A percentile compares a stretch with the other conserved stretches of the same genome.
These are phyloP conservation scores for Trogon surrucura DNA, from an alignment of 2,113 vertebrate species.

Conservation along the genomic window DNA sequence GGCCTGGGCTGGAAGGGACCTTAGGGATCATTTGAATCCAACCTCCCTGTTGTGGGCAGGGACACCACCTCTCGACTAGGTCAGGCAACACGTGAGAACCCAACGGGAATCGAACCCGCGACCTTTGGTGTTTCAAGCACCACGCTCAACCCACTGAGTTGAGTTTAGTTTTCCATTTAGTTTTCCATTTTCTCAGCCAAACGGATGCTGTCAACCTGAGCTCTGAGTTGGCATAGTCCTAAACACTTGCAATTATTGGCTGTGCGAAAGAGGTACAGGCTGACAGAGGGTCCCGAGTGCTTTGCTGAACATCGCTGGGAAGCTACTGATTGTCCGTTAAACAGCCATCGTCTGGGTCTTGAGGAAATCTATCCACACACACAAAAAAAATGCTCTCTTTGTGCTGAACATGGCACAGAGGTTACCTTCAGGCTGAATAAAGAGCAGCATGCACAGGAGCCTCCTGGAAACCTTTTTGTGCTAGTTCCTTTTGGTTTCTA, in stretches of 20 bases:
- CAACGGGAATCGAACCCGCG: no score
- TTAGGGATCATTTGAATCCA: no score
- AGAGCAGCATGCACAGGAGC: neutral
- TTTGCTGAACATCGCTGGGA: neutral
- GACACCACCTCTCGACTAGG: no score
- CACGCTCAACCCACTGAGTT: no score
- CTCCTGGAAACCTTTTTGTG: neutral
- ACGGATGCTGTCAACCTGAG: neutral
- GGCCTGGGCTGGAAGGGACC: no score
- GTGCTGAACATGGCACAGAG: neutral
- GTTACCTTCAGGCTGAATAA: neutral
- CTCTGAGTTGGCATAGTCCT: neutral
- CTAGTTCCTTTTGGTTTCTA: neutral
- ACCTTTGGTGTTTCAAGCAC: no score
- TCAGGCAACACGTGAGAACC: no score
- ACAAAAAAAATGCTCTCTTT: neutral
- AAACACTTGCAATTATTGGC: neutral
- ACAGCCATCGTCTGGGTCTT: neutral
- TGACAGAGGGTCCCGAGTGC: neutral
- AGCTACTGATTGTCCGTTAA: neutral
- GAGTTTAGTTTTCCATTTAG: neutral
- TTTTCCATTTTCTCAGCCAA: neutral
- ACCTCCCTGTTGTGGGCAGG: no score
- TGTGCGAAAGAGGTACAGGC: neutral
- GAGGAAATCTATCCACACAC: neutral